Conservation (phyloP, 2,797 vertebrate species). For the Meriones psammophilus region DNA sequence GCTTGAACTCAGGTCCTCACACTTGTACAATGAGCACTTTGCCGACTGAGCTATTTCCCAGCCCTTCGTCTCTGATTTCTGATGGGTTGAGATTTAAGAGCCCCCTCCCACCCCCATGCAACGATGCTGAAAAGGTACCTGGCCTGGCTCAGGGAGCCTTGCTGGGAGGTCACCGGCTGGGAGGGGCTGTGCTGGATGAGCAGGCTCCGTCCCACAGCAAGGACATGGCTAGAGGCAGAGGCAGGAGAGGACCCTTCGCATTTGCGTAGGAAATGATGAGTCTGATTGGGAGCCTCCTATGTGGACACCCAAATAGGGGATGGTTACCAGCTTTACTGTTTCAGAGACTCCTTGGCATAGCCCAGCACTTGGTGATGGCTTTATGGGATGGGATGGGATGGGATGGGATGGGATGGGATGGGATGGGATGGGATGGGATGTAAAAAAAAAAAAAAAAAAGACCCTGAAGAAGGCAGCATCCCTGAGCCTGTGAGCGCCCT, state of each 20-base stretch:
- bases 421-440: not conserved
- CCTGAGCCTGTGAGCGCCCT: not conserved
- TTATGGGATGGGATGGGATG: not conserved
- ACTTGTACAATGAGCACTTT: not conserved
- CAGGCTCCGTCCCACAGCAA: not conserved
- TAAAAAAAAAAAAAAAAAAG: not conserved
- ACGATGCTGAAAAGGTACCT: not conserved
- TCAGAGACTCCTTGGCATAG: not conserved
- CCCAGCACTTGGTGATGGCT: not conserved
- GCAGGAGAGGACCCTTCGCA: accelerated
- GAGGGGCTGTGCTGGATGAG: not conserved
- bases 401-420: not conserved
- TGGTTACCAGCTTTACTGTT: not conserved
- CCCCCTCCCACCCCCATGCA: accelerated
- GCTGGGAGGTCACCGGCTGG: not conserved
- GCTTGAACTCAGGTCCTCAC: not conserved
- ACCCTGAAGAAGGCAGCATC: accelerated
- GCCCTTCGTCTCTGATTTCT: not conserved
- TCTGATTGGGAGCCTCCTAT: accelerated
- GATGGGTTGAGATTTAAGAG: not conserved
- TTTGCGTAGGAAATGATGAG: accelerated
- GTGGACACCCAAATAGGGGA: accelerated
- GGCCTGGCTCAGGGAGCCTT: not conserved
- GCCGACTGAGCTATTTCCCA: not conserved
- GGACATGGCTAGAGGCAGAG: accelerated